These are phyloP conservation scores for Danio rerio DNA, from an alignment of 2,113 vertebrate species.

Conservation along the genomic window DNA sequence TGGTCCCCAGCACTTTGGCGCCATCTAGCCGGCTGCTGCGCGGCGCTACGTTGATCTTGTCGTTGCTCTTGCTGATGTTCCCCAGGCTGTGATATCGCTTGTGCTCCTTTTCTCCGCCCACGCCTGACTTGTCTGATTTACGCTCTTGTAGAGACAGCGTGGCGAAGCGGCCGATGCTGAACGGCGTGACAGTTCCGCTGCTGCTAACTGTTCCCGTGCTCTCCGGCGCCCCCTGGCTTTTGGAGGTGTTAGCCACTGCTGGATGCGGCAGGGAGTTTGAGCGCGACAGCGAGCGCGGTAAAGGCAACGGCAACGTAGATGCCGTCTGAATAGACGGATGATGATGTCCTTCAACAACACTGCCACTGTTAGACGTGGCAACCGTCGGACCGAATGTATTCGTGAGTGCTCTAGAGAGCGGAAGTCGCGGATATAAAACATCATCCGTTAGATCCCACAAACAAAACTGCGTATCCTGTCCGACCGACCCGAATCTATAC, in stretches of 20 bases:
- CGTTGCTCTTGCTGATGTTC: slow-evolving; percentile 87
- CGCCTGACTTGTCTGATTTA: slow-evolving; percentile 78
- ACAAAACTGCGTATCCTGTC: slow-evolving; percentile 93
- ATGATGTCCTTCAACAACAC: slow-evolving; percentile 74
- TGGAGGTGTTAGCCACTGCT: slow-evolving; percentile 74
- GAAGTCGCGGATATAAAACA: slow-evolving; percentile 80
- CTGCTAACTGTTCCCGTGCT: slow-evolving; percentile 23
- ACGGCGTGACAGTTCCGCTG: slow-evolving; percentile 62
- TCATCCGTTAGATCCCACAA: slow-evolving; percentile 92
- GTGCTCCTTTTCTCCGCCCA: slow-evolving; percentile 82
- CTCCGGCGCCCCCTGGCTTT: slow-evolving; percentile 58
- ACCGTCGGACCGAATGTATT: slow-evolving; percentile 76
- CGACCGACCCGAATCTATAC: slow-evolving; percentile 90
- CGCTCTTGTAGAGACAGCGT: slow-evolving; percentile 84
- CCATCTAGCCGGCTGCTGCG: slow-evolving; percentile 80
- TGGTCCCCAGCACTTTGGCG: slow-evolving; percentile 86
- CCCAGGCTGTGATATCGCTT: slow-evolving; percentile 90
- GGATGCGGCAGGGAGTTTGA: slow-evolving; percentile 92
- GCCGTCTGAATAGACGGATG: slow-evolving; percentile 73
- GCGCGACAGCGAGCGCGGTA: slow-evolving; percentile 86
- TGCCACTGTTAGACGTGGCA: slow-evolving; percentile 65
- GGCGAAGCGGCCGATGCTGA: slow-evolving; percentile 86
- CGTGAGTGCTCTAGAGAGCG: slow-evolving; percentile 83
- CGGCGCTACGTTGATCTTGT: slow-evolving; percentile 80
- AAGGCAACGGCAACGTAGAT: slow-evolving; percentile 67